phyloP scores from a whole-genome alignment of 2,888 invertebrate species.

The Drosophila anceps region DNA sequence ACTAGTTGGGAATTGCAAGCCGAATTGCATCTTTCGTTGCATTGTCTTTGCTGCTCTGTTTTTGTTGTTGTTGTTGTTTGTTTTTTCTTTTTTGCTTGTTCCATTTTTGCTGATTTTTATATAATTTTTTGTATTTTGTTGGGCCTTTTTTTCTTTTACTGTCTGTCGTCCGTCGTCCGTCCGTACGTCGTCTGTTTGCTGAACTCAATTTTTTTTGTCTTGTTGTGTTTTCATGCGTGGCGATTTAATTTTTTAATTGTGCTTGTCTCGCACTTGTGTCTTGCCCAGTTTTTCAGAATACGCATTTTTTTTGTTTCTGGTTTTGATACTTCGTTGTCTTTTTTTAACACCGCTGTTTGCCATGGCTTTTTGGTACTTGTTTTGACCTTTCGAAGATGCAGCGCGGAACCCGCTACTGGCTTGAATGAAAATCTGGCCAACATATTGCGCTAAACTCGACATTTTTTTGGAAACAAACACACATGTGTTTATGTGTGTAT shows the following conservation, averaged over 20 bases:
- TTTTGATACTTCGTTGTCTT: neutral
- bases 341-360: slow-evolving; percentile 30
- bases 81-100: neutral
- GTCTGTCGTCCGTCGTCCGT: slow-evolving; percentile 1
- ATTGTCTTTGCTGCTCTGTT: slow-evolving; percentile 18
- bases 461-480: slow-evolving; percentile 15
- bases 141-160: slow-evolving; percentile 8
- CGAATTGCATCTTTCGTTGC: slow-evolving; percentile 15
- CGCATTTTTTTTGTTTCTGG: slow-evolving; percentile 53
- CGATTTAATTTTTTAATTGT: slow-evolving; percentile 66
- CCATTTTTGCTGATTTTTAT: slow-evolving; percentile 30
- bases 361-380: slow-evolving; percentile 47
- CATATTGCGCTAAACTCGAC: slow-evolving; percentile 24
- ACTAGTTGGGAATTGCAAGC: slow-evolving; percentile 35
- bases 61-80: slow-evolving; percentile 7
- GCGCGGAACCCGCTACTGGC: neutral
- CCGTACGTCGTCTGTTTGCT: slow-evolving; percentile 47
- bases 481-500: neutral
- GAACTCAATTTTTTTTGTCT: slow-evolving; percentile 51
- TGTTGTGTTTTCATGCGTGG: slow-evolving; percentile 58
- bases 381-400: slow-evolving; percentile 47
- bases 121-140: slow-evolving; percentile 25
- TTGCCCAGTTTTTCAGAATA: slow-evolving; percentile 48
- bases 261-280: slow-evolving; percentile 65
- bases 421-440: slow-evolving; percentile 33